Conservation (phyloP, 2,113 vertebrate genomes). For the Cephalopterus ornatus region DNA sequence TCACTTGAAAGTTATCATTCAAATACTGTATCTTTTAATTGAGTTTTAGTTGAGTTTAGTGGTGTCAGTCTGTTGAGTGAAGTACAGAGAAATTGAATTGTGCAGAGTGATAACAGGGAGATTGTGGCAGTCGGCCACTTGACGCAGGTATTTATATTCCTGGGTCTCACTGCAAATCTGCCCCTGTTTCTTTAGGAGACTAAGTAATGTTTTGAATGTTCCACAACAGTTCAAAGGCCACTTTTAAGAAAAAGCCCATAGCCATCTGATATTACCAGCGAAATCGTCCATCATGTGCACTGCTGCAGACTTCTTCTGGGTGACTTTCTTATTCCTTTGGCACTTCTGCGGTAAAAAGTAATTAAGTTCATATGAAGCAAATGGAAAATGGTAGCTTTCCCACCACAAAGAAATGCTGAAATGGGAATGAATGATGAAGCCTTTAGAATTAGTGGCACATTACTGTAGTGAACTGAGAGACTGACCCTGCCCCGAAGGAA, state of each 20-base stretch:
- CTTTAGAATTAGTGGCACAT: conserved; percentile 46
- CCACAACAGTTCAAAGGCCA: not conserved
- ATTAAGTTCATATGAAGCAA: conserved; percentile 23
- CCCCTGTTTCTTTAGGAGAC: not conserved
- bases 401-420: conserved; percentile 43
- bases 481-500: conserved; percentile 53
- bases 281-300: not conserved
- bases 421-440: conserved; percentile 40
- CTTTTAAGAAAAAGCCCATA: not conserved
- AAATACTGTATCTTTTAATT: not conserved
- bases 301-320: not conserved
- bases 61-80: not conserved
- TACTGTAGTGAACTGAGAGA: conserved; percentile 20
- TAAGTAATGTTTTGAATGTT: not conserved
- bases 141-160: not conserved
- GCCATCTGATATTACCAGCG: not conserved
- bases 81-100: not conserved
- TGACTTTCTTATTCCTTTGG: not conserved
- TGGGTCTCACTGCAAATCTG: not conserved
- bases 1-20: not conserved
- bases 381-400: conserved; percentile 47
- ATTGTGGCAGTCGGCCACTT: not conserved
- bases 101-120: not conserved
- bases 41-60: no score
- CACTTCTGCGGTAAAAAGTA: conserved; percentile 19